These are phyloP conservation scores for Rotaria sp. DNA, from an alignment of 2,888 invertebrate genomes.

Conservation along the genomic window DNA sequence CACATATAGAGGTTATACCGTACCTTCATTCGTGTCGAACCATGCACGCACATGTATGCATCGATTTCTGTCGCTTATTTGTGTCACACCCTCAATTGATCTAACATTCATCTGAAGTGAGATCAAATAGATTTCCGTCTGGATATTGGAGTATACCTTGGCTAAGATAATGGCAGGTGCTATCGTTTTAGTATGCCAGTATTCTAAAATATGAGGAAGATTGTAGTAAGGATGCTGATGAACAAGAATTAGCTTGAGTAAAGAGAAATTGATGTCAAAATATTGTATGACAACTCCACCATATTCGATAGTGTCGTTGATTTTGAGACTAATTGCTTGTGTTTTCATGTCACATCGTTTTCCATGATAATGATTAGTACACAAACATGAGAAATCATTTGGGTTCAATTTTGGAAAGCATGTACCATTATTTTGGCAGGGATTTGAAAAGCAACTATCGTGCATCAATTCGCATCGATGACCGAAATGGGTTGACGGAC, in stretches of 20 bases:
- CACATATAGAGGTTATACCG: no score
- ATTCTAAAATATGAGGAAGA: background rate
- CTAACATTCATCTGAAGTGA: background rate
- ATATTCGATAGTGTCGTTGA: background rate
- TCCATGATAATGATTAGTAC: background rate
- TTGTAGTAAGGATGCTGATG: background rate
- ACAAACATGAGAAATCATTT: background rate
- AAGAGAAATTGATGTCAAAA: background rate
- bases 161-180: background rate
- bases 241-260: background rate
- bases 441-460: background rate
- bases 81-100: background rate
- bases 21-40: background rate
- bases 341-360: background rate
- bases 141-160: background rate
- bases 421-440: conserved; percentile 11
- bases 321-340: background rate
- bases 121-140: background rate
- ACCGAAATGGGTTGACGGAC: background rate
- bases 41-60: background rate
- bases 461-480: background rate
- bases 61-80: background rate
- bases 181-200: background rate
- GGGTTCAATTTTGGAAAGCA: background rate
- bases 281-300: background rate